Evolutionary conservation across 2,113 vertebrate genomes (phyloP).

Genomic region (Trinectes maculatus): DNA sequence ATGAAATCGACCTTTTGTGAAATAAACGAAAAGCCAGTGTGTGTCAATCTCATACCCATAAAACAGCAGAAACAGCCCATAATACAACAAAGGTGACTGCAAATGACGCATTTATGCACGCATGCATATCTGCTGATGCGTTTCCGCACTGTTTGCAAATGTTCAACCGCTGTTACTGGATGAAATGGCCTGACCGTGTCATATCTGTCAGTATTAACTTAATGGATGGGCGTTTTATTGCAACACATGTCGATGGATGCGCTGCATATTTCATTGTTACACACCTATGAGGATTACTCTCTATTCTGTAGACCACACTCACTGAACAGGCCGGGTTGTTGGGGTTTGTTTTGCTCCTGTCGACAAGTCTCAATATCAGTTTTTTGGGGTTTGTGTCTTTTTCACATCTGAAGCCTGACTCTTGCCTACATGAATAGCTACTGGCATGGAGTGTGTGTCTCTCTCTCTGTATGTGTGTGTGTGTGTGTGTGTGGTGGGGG

Average conservation of each 20-base stretch:
- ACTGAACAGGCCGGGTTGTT: conserved; percentile 31
- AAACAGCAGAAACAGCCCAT: background rate
- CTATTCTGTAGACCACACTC: conserved; percentile 9
- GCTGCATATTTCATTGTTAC: conserved; percentile 54
- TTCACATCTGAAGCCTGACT: conserved; percentile 59
- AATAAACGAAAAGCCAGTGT: conserved; percentile 36
- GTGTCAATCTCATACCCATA: conserved; percentile 1
- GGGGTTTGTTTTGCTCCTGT: conserved; percentile 43
- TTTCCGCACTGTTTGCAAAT: conserved; percentile 32
- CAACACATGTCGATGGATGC: conserved; percentile 53
- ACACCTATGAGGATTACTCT: conserved; percentile 25
- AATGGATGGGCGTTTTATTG: conserved; percentile 62
- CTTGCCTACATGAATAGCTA: conserved; percentile 92
- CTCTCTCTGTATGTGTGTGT: conserved; percentile 79
- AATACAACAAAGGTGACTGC: background rate
- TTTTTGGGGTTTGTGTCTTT: conserved; percentile 77
- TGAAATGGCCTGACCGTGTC: conserved; percentile 44
- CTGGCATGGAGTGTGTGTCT: conserved; percentile 83
- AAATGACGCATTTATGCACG: background rate
- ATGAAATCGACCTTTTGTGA: conserved; percentile 32
- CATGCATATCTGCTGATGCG: conserved; percentile 6
- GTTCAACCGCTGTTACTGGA: conserved; percentile 42
- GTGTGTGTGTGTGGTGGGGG: conserved; percentile 84
- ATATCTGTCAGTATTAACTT: conserved; percentile 61
- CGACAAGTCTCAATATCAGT: conserved; percentile 58